These are phyloP conservation scores for Halictus ligatus DNA, from an alignment of 2,888 invertebrate species.

Conservation along the genomic window DNA sequence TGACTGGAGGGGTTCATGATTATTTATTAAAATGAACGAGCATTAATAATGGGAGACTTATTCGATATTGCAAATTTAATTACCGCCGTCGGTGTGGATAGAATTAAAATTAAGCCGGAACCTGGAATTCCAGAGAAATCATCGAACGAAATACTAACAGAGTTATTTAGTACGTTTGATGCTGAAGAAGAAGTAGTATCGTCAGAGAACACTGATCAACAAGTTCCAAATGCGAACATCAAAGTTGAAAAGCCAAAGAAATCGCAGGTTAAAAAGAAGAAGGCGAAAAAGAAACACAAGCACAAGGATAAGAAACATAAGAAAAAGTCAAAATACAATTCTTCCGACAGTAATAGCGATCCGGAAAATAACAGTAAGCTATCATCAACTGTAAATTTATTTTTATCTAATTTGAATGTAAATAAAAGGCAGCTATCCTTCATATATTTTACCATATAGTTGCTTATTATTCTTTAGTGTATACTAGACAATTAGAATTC, in stretches of 20 bases:
- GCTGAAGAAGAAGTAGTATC: slow-evolving; percentile 83
- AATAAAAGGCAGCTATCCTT: background rate
- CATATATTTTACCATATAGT: background rate
- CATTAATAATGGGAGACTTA: slow-evolving; percentile 78
- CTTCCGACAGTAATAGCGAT: slow-evolving; percentile 72
- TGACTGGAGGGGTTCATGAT: slow-evolving; percentile 5
- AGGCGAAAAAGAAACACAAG: slow-evolving; percentile 82
- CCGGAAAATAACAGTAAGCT: slow-evolving; percentile 75
- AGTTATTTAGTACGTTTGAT: slow-evolving; percentile 90
- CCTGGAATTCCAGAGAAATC: slow-evolving; percentile 86
- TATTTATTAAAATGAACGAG: slow-evolving; percentile 22
- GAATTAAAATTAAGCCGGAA: slow-evolving; percentile 81
- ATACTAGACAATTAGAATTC: background rate
- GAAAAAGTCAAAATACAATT: slow-evolving; percentile 84
- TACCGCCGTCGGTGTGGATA: slow-evolving; percentile 81
- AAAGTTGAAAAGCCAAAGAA: slow-evolving; percentile 68
- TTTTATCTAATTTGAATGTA: background rate
- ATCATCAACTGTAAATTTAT: background rate
- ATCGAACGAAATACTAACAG: slow-evolving; percentile 92
- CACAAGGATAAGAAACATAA: slow-evolving; percentile 86
- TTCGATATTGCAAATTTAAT: slow-evolving; percentile 83
- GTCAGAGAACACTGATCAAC: slow-evolving; percentile 63
- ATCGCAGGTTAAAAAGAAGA: slow-evolving; percentile 70
- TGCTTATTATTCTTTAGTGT: background rate
- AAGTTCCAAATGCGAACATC: slow-evolving; percentile 66